Percentiles rank a stretch among this genome's conserved stretches.
These are phyloP conservation scores for Epirrita christyi DNA, from an alignment of 2,888 invertebrate genomes.

Conservation along the genomic window DNA sequence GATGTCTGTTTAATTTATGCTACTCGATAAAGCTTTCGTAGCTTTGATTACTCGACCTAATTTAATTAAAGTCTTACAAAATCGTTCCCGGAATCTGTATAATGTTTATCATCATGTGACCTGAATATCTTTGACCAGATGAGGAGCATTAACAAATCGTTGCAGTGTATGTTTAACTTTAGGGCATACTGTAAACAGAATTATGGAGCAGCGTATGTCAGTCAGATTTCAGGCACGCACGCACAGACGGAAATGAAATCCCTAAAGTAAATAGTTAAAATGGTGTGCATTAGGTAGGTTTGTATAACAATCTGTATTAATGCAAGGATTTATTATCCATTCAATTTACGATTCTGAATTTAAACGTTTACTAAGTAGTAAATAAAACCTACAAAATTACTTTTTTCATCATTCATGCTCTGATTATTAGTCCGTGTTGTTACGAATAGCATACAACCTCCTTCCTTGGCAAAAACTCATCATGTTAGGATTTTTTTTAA, in stretches of 20 bases:
- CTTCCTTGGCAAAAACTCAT: too few species aligned
- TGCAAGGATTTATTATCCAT: background rate
- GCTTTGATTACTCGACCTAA: slow-evolving; percentile 39
- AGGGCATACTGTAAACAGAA: slow-evolving; percentile 65
- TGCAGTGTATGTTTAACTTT: slow-evolving; percentile 63
- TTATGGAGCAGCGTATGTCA: slow-evolving; percentile 52
- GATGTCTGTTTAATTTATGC: slow-evolving; percentile 30
- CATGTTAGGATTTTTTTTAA: too few species aligned
- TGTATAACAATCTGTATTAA: background rate
- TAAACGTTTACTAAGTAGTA: too few species aligned
- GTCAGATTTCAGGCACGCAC: slow-evolving; percentile 43
- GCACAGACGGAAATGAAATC: slow-evolving; percentile 36
- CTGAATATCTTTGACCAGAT: slow-evolving; percentile 52
- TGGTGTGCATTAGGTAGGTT: background rate
- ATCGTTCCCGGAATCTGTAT: slow-evolving; percentile 45
- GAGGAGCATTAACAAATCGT: slow-evolving; percentile 42
- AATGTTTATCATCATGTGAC: slow-evolving; percentile 54
- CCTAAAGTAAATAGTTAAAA: slow-evolving; percentile 1
- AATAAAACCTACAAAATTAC: too few species aligned
- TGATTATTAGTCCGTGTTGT: too few species aligned
- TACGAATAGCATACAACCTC: too few species aligned
- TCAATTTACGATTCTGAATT: too few species aligned
- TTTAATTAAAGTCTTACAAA: slow-evolving; percentile 39
- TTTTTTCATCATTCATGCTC: too few species aligned
- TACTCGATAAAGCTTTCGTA: slow-evolving; percentile 33